Conservation (phyloP, 2,888 invertebrate genomes). For the Melieria crassipennis region DNA sequence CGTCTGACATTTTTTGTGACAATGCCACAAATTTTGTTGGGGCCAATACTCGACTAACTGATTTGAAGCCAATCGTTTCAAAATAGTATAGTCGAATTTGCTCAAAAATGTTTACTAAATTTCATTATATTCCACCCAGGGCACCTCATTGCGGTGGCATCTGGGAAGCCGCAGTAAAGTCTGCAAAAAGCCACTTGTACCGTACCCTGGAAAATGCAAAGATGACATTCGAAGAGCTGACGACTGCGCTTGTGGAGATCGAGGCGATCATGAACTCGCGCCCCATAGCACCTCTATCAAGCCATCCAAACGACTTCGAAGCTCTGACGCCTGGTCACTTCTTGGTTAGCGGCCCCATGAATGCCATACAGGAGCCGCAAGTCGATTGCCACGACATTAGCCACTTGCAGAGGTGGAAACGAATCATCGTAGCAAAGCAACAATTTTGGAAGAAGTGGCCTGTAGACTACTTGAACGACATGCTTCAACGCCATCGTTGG, state of each 20-base stretch:
- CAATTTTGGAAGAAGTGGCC: conserved; percentile 27
- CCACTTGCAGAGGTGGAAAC: conserved; percentile 15
- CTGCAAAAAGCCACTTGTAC: conserved; percentile 31
- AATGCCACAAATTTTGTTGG: conserved; percentile 33
- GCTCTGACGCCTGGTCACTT: conserved; percentile 32
- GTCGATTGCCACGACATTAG: background rate
- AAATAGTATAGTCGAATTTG: background rate
- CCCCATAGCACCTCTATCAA: conserved; percentile 29
- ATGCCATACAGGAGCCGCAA: conserved; percentile 10
- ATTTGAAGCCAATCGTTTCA: background rate
- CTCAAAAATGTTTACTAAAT: background rate
- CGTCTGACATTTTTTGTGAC: conserved; percentile 30
- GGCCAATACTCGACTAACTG: conserved; percentile 4
- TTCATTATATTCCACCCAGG: conserved; percentile 8
- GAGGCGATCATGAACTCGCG: conserved; percentile 34
- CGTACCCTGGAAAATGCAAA: conserved; percentile 14
- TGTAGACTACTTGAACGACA: conserved; percentile 18
- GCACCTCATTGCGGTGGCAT: conserved; percentile 12
- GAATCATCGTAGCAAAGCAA: conserved; percentile 21
- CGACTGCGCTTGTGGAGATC: conserved; percentile 32
- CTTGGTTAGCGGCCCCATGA: conserved; percentile 30
- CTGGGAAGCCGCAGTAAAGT: conserved; percentile 32
- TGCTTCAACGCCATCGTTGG: conserved; percentile 22
- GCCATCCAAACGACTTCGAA: conserved; percentile 28
- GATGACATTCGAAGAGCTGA: conserved; percentile 34